phyloP scores from a whole-genome alignment of 2,113 vertebrate genomes.

The Amblyopsis rosae region DNA sequence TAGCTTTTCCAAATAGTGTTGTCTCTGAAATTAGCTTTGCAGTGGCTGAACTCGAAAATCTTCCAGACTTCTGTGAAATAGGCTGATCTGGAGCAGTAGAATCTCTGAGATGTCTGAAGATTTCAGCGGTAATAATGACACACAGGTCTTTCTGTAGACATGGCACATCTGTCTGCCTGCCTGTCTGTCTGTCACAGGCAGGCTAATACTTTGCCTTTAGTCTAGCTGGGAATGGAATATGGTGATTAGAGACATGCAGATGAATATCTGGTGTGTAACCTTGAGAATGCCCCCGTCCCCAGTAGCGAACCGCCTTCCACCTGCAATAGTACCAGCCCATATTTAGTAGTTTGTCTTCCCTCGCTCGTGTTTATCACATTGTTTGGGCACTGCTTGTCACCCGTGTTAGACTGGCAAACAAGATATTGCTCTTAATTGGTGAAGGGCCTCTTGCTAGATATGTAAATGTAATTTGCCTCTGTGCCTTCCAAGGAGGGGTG shows the following conservation, averaged over 20 bases:
- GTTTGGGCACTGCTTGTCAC: background rate
- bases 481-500: constrained; percentile 19
- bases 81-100: constrained; percentile 12
- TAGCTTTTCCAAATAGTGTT: constrained; percentile 39
- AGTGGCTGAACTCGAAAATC: constrained; percentile 15
- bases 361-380: background rate
- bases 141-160: no score
- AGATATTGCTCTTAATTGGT: constrained; percentile 27
- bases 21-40: constrained; percentile 44
- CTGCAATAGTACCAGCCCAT: constrained; percentile 6
- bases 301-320: background rate
- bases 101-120: constrained; percentile 1
- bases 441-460: constrained; percentile 20
- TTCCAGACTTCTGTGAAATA: constrained; percentile 13
- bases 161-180: background rate
- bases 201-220: background rate
- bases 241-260: no score
- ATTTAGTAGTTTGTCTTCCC: background rate
- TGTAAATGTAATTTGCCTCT: constrained; percentile 26
- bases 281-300: constrained; percentile 10
- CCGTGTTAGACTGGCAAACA: constrained; percentile 2
- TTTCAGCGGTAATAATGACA: background rate
- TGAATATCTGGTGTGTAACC: constrained; percentile 15
- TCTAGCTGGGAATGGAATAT: no score
- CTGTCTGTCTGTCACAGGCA: background rate